Evolutionary conservation across 2,797 vertebrate genomes (phyloP).

Genomic region (Silurus aristotelis): DNA sequence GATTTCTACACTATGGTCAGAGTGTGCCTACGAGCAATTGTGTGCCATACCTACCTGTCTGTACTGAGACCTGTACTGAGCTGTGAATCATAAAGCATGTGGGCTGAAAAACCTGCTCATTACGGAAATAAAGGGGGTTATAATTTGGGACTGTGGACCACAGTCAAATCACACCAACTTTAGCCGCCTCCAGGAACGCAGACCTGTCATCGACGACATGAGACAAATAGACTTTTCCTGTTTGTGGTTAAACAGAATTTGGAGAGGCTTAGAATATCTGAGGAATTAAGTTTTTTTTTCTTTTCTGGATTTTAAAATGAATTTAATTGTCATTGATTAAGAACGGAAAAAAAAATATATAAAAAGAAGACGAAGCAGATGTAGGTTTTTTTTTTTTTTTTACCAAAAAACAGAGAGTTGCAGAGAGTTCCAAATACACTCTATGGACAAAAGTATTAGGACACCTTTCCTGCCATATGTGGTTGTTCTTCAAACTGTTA

Average conservation of each 20-base stretch:
- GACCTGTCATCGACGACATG: constrained; percentile 32
- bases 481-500: too few relatives aligned
- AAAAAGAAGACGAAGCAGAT: background rate
- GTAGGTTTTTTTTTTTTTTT: too few relatives aligned
- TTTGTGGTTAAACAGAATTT: constrained; percentile 46
- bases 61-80: constrained; percentile 15
- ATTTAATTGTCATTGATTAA: background rate
- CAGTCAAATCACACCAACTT: constrained; percentile 33
- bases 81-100: constrained; percentile 31
- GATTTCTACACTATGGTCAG: constrained; percentile 39
- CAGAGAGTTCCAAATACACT: too few relatives aligned
- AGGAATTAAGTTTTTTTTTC: too few relatives aligned
- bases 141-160: constrained; percentile 33
- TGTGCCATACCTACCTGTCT: constrained; percentile 7
- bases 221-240: constrained; percentile 46
- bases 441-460: too few relatives aligned
- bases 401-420: too few relatives aligned
- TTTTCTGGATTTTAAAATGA: background rate
- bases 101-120: constrained; percentile 45
- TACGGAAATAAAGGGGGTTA: constrained; percentile 50
- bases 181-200: constrained; percentile 37
- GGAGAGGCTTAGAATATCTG: constrained; percentile 20
- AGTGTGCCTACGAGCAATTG: background rate
- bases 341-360: background rate
- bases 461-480: too few relatives aligned